Evolutionary conservation across 2,888 invertebrate species (phyloP), one percentile per base, ranked within the genome.

Genomic region (Belgica antarctica): DNA sequence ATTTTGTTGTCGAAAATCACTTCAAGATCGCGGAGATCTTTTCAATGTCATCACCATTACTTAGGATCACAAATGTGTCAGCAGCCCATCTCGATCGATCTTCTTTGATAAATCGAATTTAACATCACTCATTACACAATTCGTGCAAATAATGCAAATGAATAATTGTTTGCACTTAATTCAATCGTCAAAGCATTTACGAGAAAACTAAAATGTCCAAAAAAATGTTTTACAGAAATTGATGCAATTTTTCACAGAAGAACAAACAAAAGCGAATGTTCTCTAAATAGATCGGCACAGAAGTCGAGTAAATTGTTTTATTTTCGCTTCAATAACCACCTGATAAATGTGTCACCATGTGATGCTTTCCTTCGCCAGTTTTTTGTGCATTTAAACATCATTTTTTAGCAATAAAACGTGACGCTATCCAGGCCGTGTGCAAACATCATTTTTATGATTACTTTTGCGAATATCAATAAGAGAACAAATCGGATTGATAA

Each of bases 281-380:
- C 4, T 12, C 17, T 52, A 52, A 52, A 52, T 17, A 22, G 52
- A 52, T 52, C 52, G 22, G 19, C 19, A 52, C n/a, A n/a, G n/a
- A 52, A 52, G 25, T 59, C n/a, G 25, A 59, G 59, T 59, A 59
- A 59, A 59, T 59, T 59, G 59, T 59, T 59, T 59, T 59, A 59
- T 59, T 59, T 59, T 59, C 59, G 59, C 59, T 59, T 59, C 59
- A 59, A 27, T 59, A 59, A 59, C 27, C 59, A 59, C 59, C 59
- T 59, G 24, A 59, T 15, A 59, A 59, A 59, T 59, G 59, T 59
- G 27, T 22, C 27, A 27, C 12, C 59, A 27, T 59, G 59, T 19
- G 59, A 59, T 59, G 59, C 27, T 59, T 59, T 59, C 59, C 59
- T 59, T 27, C 27, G 8, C 1, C 7, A 8, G 8, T 19, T 59